Conservation (phyloP, 2,797 vertebrate genomes). For the Sardinella longiceps region DNA sequence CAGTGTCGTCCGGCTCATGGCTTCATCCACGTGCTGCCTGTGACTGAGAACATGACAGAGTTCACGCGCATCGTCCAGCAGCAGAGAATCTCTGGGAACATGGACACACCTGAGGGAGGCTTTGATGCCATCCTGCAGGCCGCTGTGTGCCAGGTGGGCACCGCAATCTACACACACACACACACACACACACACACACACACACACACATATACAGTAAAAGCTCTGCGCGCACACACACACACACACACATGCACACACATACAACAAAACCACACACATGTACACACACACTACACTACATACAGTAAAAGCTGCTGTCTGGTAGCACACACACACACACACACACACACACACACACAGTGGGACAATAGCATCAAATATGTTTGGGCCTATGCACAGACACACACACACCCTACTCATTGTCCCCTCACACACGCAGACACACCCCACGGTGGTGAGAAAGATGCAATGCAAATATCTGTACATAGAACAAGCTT, state of each 20-base stretch:
- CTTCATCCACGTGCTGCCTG: conserved; percentile 89
- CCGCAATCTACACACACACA: conserved; percentile 30
- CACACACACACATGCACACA: conserved; percentile 44
- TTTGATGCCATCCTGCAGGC: conserved; percentile 98
- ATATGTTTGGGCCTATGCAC: background rate
- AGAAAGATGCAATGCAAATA: background rate
- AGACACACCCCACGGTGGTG: background rate
- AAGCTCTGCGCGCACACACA: too few relatives aligned
- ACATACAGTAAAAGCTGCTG: too few relatives aligned
- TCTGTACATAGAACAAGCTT: background rate
- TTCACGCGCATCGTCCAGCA: conserved; percentile 89
- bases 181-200: background rate
- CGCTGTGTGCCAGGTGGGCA: conserved; percentile 90
- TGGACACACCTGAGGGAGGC: conserved; percentile 95
- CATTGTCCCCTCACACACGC: background rate
- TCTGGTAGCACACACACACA: conserved; percentile 1
- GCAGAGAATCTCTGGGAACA: conserved; percentile 95
- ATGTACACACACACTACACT: background rate
- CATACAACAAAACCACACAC: conserved; percentile 10
- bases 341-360: conserved; percentile 1
- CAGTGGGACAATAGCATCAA: background rate
- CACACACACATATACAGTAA: background rate
- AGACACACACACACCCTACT: background rate
- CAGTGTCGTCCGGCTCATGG: conserved; percentile 93
- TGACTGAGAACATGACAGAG: conserved; percentile 92